A percentile compares a stretch with the other conserved stretches of the same genome.
phyloP scores from a whole-genome alignment of 2,797 vertebrate genomes.

The Propithecus perrieri region DNA sequence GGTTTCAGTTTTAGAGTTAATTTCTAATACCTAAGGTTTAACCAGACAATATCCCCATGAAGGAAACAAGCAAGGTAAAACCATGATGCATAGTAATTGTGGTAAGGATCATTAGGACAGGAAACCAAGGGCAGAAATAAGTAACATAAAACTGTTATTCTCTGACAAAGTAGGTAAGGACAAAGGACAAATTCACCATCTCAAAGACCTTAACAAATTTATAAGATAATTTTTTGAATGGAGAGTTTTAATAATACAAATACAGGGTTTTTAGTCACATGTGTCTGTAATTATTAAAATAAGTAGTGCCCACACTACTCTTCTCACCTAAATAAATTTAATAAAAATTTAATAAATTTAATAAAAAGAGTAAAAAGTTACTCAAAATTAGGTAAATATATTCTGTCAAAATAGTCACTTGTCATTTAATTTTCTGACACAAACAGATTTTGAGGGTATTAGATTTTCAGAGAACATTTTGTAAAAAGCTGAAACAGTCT shows the following conservation, averaged over 20 bases:
- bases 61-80: conserved; percentile 40
- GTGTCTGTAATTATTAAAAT: neutral
- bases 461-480: conserved; percentile 15
- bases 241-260: conserved; percentile 49
- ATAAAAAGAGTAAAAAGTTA: neutral
- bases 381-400: conserved; percentile 11
- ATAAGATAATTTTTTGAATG: neutral
- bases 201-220: neutral
- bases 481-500: neutral
- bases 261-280: neutral
- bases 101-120: neutral
- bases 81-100: neutral
- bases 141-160: neutral
- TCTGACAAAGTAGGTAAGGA: conserved; percentile 36
- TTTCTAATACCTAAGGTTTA: neutral
- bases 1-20: neutral
- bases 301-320: neutral
- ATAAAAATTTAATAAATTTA: conserved; percentile 6
- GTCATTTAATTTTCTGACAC: conserved; percentile 34
- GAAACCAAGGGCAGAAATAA: neutral
- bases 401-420: conserved; percentile 6
- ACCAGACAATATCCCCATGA: conserved; percentile 75
- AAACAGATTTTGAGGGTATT: neutral
- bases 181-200: conserved; percentile 1
- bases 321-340: neutral